Percentiles rank a stretch among this genome's conserved stretches.
Evolutionary conservation across 92 coral and sea anemone genomes (phyloP).

Genomic region (Isaurus tuberculatus): DNA sequence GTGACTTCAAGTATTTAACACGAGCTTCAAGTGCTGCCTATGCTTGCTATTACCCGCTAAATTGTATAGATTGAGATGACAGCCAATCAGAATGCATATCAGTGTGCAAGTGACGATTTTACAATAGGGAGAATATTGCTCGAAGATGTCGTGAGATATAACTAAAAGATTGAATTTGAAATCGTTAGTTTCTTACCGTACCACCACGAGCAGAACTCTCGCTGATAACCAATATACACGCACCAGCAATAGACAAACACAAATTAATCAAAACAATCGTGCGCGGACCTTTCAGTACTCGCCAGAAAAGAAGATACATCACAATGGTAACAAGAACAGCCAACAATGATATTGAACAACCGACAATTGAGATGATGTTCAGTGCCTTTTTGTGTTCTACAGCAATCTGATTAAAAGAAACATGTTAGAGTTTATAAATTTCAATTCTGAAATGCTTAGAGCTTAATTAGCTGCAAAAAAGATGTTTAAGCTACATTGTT

Average conservation of each 20-base stretch:
- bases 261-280: conserved; percentile 79
- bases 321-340: conserved; percentile 82
- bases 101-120: too few relatives aligned
- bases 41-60: too few relatives aligned
- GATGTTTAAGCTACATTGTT: background rate
- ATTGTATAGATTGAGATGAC: too few relatives aligned
- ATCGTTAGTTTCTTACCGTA: conserved; percentile 54
- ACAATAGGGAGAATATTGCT: too few relatives aligned
- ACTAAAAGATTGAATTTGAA: background rate
- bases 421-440: background rate
- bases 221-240: conserved; percentile 78
- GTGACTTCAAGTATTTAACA: too few relatives aligned
- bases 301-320: conserved; percentile 79
- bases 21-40: too few relatives aligned
- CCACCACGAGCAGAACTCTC: conserved; percentile 86
- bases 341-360: conserved; percentile 88
- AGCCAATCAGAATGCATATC: too few relatives aligned
- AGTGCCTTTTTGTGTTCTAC: conserved; percentile 65
- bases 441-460: background rate
- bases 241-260: conserved; percentile 82
- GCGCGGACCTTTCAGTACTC: conserved; percentile 74
- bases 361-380: conserved; percentile 85
- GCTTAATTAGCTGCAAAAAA: background rate
- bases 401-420: conserved; percentile 36
- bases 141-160: background rate